Evolutionary conservation across 2,888 invertebrate species (phyloP).

Genomic region (Andrena hattorfiana): DNA sequence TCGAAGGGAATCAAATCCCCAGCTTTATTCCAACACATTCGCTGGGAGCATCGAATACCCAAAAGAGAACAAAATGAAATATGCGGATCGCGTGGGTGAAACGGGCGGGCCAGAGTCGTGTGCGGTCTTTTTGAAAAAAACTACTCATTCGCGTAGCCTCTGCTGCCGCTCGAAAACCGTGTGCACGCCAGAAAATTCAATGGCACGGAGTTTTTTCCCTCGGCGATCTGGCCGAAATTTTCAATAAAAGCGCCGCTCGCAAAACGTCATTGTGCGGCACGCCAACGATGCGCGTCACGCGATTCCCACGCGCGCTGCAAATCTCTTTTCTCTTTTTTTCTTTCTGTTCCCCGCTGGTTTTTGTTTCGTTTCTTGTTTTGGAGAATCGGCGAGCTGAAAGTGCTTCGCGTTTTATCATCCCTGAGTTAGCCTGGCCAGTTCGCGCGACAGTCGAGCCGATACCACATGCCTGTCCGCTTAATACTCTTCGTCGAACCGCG

Average conservation of each 20-base stretch:
- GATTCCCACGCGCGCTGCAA: constrained; percentile 9
- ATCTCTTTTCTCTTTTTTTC: neutral
- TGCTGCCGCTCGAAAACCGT: constrained; percentile 8
- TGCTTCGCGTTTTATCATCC: neutral
- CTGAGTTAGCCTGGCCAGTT: neutral
- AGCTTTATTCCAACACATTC: neutral
- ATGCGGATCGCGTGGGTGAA: constrained; percentile 1
- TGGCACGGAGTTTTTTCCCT: neutral
- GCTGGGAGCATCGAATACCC: neutral
- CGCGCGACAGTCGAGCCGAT: neutral
- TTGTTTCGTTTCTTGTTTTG: no score
- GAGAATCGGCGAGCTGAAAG: constrained; percentile 10
- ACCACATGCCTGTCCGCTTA: neutral
- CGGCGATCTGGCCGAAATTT: constrained; percentile 14
- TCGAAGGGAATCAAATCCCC: neutral
- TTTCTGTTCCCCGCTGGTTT: no score
- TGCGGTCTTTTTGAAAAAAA: constrained; percentile 11
- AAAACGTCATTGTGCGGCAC: constrained; percentile 20
- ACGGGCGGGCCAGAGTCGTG: neutral
- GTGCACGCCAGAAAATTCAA: neutral
- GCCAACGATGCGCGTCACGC: constrained; percentile 15
- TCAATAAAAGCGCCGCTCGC: constrained; percentile 28
- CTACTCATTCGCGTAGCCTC: constrained; percentile 5
- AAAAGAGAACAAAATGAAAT: neutral
- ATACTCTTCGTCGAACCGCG: no score